Conservation (phyloP, 2,113 vertebrate species). For the Scolopax mira region DNA sequence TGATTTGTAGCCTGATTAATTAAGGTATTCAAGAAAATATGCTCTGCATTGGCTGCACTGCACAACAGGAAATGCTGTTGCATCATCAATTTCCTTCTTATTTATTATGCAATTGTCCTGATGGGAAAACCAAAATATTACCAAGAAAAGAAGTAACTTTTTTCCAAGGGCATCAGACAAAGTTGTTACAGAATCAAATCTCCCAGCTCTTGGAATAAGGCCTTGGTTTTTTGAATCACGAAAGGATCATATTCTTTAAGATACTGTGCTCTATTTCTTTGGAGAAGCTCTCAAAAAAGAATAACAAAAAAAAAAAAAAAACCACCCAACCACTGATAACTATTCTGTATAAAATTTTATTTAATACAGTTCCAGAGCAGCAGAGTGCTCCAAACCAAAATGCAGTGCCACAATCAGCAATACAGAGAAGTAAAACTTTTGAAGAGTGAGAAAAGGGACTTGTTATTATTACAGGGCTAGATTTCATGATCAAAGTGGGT, state of each 20-base stretch:
- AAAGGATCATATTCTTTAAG: background rate
- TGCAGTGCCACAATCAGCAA: background rate
- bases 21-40: background rate
- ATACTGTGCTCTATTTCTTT: background rate
- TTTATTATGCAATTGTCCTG: background rate
- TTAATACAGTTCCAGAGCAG: background rate
- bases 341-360: background rate
- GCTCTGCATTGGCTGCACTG: background rate
- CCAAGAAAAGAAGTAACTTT: background rate
- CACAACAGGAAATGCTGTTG: rapidly evolving
- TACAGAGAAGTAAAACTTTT: background rate
- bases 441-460: background rate
- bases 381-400: background rate
- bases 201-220: background rate
- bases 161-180: background rate
- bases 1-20: background rate
- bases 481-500: background rate
- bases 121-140: background rate
- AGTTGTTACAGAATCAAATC: background rate
- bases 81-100: background rate
- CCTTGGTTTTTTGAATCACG: background rate
- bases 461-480: background rate
- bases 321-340: background rate
- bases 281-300: background rate
- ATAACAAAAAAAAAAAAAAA: background rate